Evolutionary conservation across 2,888 invertebrate genomes (phyloP), one percentile per base, ranked within the genome.

Genomic region (Chalcosyrphus nemorum): DNA sequence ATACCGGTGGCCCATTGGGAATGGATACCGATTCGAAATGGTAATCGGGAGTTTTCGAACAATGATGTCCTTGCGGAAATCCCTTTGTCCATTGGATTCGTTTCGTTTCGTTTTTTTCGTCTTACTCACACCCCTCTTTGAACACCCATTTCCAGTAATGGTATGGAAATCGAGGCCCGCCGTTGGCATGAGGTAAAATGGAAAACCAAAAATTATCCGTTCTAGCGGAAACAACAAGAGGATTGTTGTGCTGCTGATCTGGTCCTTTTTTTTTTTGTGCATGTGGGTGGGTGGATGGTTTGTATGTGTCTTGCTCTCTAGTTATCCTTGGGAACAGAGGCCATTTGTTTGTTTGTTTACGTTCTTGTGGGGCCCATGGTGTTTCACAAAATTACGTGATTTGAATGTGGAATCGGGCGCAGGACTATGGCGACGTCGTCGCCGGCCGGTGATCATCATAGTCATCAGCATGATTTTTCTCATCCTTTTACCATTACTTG

Each of bases 1-100:
- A 35, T 43, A 7, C 35, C n/a, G 17, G n/a, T n/a, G n/a, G 21
- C 32, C 71, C 59, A 21, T 54, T 35, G 74, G 68, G 78, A 84
- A 63, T 57, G 38, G 72, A 84, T 78, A 50, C 43, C 66, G 77
- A 74, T 68, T 78, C 65, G 52, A 68, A 78, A 66, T 66, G 71
- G 54, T 71, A 77, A 81, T 71, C 81, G 66, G 56, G 77, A 61
- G 66, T 56, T 77, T 78, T 78, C 50, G 72, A 84, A 74, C 78
- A 84, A 74, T 74, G 74, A 74, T 84, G 78, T 78, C 74, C 74
- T 84, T 78, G 56, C 78, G 74, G 78, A 74, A 84, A 74, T 84
- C 74, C 78, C 68, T 68, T 72, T 71, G 61, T 61, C 66, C 68
- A 56, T 32, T 77, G 71, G 19, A 45, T 72, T 41, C 29, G 5